These are phyloP conservation scores for Epinephelus coioides DNA, from an alignment of 2,797 vertebrate genomes.

Conservation along the genomic window DNA sequence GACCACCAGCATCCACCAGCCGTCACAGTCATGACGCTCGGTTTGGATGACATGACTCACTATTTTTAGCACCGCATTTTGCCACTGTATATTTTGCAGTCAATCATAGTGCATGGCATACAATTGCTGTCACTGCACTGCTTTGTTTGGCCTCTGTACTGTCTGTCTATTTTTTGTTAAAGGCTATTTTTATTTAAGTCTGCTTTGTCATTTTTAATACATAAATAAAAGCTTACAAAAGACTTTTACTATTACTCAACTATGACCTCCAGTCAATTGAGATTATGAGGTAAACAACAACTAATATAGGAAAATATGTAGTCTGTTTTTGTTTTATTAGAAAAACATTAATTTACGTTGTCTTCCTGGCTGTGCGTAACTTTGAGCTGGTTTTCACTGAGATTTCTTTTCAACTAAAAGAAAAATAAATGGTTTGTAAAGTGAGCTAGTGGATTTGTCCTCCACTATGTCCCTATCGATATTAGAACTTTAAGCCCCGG, in stretches of 20 bases:
- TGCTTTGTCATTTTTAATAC: not conserved
- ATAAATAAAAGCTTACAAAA: not conserved
- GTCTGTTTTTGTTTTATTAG: too few species aligned
- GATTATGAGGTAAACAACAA: not conserved
- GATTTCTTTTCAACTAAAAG: not conserved
- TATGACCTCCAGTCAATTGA: not conserved
- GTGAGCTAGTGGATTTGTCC: not conserved
- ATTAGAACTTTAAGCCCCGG: not conserved
- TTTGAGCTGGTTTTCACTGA: not conserved
- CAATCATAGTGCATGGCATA: slow-evolving; percentile 10
- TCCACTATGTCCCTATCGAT: too few species aligned
- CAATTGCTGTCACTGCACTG: slow-evolving; percentile 12
- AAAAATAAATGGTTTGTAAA: not conserved
- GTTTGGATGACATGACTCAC: slow-evolving; percentile 53
- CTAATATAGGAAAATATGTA: not conserved
- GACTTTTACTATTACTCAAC: not conserved
- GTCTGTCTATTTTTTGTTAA: not conserved
- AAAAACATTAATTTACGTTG: not conserved
- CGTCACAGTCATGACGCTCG: slow-evolving; percentile 74
- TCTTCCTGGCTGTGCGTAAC: not conserved
- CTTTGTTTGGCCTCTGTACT: slow-evolving; percentile 15
- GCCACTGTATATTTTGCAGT: slow-evolving; percentile 48
- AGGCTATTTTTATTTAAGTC: not conserved
- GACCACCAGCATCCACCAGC: slow-evolving; percentile 84
- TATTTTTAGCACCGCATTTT: slow-evolving; percentile 62